phyloP scores from a whole-genome alignment of 1,140 invertebrate species.

The Drosophila subpulchrella region DNA sequence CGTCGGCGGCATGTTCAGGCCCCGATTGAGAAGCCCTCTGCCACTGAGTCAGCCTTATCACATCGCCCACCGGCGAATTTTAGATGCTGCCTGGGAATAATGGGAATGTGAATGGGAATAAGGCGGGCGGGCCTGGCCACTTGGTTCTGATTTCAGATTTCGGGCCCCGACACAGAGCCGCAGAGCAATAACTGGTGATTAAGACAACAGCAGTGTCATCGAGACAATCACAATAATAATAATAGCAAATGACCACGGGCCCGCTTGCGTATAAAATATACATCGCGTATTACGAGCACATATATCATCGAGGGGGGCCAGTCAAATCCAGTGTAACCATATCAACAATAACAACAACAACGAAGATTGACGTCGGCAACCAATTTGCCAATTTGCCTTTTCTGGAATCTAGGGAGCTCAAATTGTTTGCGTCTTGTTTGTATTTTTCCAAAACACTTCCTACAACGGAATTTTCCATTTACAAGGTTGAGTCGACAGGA shows the following conservation, averaged over 20 bases:
- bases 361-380: conserved; percentile 36
- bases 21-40: conserved; percentile 42
- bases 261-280: conserved; percentile 28
- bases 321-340: conserved; percentile 16
- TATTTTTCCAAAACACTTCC: conserved; percentile 19
- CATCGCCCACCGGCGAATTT: conserved; percentile 12
- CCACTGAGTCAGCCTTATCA: conserved; percentile 70
- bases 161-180: conserved; percentile 64
- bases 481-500: background rate
- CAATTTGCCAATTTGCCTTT: conserved; percentile 44
- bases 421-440: conserved; percentile 3
- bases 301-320: conserved; percentile 20
- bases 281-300: conserved; percentile 13
- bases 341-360: conserved; percentile 15
- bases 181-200: conserved; percentile 51
- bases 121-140: conserved; percentile 18
- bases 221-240: conserved; percentile 31
- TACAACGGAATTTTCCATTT: conserved; percentile 39
- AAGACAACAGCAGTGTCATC: conserved; percentile 41
- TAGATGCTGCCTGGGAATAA: conserved; percentile 39
- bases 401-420: conserved; percentile 9
- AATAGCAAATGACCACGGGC: conserved; percentile 33
- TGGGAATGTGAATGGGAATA: conserved; percentile 10
- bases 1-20: conserved; percentile 67
- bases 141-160: conserved; percentile 59